These are phyloP conservation scores for Xenus cinereus DNA, from an alignment of 2,113 vertebrate species.

Conservation along the genomic window DNA sequence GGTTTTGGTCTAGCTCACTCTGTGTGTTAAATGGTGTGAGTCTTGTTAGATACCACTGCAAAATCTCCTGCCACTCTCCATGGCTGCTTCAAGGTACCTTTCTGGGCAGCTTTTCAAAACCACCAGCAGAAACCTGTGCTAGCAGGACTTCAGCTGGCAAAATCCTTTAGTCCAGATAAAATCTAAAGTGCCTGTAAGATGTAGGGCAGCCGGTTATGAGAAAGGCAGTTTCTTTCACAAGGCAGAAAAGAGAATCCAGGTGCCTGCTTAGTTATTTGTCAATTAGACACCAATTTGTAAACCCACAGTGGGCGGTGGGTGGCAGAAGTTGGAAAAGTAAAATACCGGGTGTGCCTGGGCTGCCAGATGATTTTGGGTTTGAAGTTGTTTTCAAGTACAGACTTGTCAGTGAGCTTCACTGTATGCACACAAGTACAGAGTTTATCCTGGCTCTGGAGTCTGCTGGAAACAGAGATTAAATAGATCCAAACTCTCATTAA, in stretches of 20 bases:
- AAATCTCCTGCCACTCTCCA: not conserved
- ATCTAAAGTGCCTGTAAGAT: slow-evolving; percentile 1
- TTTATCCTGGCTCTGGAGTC: not conserved
- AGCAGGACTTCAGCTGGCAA: slow-evolving; percentile 11
- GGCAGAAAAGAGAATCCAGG: not conserved
- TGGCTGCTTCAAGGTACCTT: not conserved
- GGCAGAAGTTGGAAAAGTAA: not conserved
- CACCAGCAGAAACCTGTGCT: slow-evolving; percentile 9
- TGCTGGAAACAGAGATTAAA: not conserved
- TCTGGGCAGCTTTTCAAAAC: slow-evolving; percentile 39
- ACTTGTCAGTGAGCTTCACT: not conserved
- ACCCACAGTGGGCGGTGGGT: not conserved
- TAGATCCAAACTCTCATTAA: not conserved
- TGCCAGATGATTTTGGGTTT: not conserved
- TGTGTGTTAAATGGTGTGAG: not conserved
- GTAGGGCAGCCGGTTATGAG: not conserved
- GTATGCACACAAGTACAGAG: not conserved
- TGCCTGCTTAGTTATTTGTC: not conserved
- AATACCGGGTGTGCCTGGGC: not conserved
- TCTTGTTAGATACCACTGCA: not conserved
- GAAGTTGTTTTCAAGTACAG: not conserved
- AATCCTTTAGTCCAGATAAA: slow-evolving; percentile 27
- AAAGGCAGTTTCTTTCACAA: slow-evolving; percentile 7
- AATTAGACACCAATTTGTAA: slow-evolving; percentile 41
- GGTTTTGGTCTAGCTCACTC: not conserved